Evolutionary conservation across 2,888 invertebrate genomes (phyloP), one percentile per base, ranked within the genome.

Genomic region (Tinea semifulvella): DNA sequence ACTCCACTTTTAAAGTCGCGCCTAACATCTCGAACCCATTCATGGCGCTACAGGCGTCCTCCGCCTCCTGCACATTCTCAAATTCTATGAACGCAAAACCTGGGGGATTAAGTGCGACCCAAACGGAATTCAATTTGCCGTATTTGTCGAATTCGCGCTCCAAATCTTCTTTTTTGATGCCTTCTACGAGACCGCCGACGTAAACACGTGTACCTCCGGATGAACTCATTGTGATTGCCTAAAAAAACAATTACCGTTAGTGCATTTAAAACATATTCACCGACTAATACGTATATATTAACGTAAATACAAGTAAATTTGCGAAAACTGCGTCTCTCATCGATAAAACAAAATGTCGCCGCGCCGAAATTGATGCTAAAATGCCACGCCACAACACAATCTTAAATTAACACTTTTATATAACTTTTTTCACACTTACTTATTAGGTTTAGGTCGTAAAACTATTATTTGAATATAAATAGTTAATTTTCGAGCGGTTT

Each of bases 1-100:
- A 88, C 79, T 95, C 94, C 49, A 95, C 94, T 60, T 94, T 85
- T 53, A 95, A 81, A 61, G 93, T 93, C 56, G 91, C 90, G 56
- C 94, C 94, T 81, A 93, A 83, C 64, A 94, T 86, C 70, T 93
- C 92, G 52, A 90, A 88, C 51, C 94, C 94, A 62, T 95, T 94
- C 81, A 95, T 85, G 61, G 88, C 90, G 70, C 88, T 90, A 79
- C 94, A 93, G 50, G 95, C 95, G 61, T 91, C 88, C 68, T 94
- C 92, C 27, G 95, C 95, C 77, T 95, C 94, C 64, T 90, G 89
- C 69, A 88, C 86, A 75, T 90, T 92, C 68, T 90, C 89, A 76
- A 94, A 96, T 81, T 95, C 94, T 69, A 95, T 92, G 83, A 95
- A 95, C 52, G 94, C 95, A 77, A 95, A 96, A 62, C 95, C 94